These are phyloP conservation scores for Argynnis bischoffii DNA, from an alignment of 2,888 invertebrate species.

Conservation along the genomic window DNA sequence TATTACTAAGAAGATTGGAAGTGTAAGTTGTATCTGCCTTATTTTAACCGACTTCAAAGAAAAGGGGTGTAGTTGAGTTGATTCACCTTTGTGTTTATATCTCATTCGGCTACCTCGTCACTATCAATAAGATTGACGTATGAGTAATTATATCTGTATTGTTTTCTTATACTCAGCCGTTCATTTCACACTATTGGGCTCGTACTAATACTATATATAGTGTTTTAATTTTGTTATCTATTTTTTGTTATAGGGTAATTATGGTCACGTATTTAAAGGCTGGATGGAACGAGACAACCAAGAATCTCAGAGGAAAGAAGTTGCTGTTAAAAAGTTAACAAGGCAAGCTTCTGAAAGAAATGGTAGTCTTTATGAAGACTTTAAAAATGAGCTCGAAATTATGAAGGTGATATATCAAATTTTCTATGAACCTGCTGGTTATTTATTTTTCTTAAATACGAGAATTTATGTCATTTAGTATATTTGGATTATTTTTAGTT, in stretches of 20 bases:
- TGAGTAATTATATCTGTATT: no score
- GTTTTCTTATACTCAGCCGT: no score
- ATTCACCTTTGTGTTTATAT: no score
- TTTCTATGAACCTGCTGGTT: background rate
- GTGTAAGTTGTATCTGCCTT: constrained; percentile 53
- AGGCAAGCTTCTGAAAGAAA: constrained; percentile 66
- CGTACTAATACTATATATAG: background rate
- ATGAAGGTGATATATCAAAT: constrained; percentile 85
- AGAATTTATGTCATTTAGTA: no score
- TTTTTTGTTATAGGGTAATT: constrained; percentile 86
- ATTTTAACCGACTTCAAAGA: no score
- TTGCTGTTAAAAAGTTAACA: constrained; percentile 71
- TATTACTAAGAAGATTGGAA: constrained; percentile 55
- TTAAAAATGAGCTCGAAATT: constrained; percentile 92
- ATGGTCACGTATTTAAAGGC: constrained; percentile 92
- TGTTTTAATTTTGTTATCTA: background rate
- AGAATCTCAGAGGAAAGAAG: constrained; percentile 69
- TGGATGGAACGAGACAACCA: constrained; percentile 83
- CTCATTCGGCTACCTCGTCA: no score
- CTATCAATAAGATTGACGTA: no score
- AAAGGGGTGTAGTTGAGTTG: no score
- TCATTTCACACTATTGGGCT: no score
- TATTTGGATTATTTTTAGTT: no score
- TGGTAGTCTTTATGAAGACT: constrained; percentile 84
- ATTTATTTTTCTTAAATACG: background rate